These are phyloP conservation scores for Cyphomyrus discorhynchus DNA, from an alignment of 2,113 vertebrate genomes.

Conservation along the genomic window DNA sequence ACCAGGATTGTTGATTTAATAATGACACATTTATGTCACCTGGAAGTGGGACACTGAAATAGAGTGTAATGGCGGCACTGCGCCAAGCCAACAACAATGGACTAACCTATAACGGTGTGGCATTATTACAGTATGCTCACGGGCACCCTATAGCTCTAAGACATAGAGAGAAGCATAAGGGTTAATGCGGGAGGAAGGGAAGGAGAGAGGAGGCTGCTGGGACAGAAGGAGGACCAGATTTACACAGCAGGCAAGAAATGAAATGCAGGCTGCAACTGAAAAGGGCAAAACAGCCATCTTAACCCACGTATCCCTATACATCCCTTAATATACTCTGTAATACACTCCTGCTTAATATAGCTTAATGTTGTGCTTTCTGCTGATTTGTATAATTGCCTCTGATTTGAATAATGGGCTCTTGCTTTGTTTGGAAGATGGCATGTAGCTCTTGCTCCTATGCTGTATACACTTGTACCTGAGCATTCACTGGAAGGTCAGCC, in stretches of 20 bases:
- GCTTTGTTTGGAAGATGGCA: background rate
- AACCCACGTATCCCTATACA: background rate
- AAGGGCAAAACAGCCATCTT: background rate
- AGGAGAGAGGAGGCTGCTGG: background rate
- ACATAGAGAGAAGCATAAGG: constrained; percentile 14
- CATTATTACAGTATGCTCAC: background rate
- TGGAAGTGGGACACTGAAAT: background rate
- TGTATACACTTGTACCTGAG: background rate
- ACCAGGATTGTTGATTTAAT: background rate
- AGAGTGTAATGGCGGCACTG: background rate
- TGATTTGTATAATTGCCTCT: background rate
- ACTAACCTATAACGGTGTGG: background rate
- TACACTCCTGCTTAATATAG: background rate
- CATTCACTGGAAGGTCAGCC: background rate
- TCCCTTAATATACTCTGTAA: background rate
- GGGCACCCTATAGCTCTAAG: background rate
- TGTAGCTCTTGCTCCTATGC: background rate
- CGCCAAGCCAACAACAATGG: background rate
- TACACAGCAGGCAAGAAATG: background rate
- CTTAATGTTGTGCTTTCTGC: background rate
- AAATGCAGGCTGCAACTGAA: background rate
- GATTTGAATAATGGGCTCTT: background rate
- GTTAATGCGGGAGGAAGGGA: background rate
- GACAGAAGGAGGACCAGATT: background rate
- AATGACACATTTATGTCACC: background rate